These are phyloP conservation scores for Coleophora deauratella DNA, from an alignment of 2,888 invertebrate species.

Conservation along the genomic window DNA sequence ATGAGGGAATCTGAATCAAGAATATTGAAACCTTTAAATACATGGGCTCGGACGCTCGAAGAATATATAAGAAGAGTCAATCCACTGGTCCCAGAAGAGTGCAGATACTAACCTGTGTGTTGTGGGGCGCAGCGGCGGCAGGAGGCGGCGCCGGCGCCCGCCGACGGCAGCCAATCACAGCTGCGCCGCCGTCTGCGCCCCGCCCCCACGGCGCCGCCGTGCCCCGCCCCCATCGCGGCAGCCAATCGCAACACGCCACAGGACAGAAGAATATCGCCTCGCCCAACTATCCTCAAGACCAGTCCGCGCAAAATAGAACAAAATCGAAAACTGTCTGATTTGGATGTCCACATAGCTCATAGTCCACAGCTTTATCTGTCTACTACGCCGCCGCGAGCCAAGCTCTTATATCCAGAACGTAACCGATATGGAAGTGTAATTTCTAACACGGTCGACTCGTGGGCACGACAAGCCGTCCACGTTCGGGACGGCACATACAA, in stretches of 20 bases:
- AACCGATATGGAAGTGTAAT: conserved; percentile 64
- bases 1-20: too few species aligned
- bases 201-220: conserved; percentile 11
- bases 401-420: conserved; percentile 19
- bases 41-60: too few species aligned
- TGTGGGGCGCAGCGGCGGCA: conserved; percentile 2
- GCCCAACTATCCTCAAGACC: conserved; percentile 10
- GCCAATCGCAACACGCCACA: conserved; percentile 13
- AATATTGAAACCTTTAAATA: too few species aligned
- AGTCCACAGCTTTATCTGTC: conserved; percentile 6
- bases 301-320: conserved; percentile 4
- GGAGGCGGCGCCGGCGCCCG: conserved; percentile 6
- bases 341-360: conserved; percentile 38
- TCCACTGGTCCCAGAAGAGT: too few species aligned
- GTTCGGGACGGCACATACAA: conserved; percentile 55
- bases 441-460: conserved; percentile 76
- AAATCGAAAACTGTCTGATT: conserved; percentile 25
- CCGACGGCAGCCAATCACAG: conserved; percentile 1
- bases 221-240: conserved; percentile 17
- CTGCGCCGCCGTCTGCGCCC: conserved; percentile 1
- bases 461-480: conserved; percentile 71
- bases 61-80: too few species aligned
- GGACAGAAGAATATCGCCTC: conserved; percentile 3
- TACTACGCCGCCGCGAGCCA: conserved; percentile 6
- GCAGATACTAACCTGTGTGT: too few species aligned